Percentiles rank a stretch among this genome's conserved stretches.
Evolutionary conservation across 2,113 vertebrate species (phyloP).

Genomic region (Hydrochoerus hydrochaeris): DNA sequence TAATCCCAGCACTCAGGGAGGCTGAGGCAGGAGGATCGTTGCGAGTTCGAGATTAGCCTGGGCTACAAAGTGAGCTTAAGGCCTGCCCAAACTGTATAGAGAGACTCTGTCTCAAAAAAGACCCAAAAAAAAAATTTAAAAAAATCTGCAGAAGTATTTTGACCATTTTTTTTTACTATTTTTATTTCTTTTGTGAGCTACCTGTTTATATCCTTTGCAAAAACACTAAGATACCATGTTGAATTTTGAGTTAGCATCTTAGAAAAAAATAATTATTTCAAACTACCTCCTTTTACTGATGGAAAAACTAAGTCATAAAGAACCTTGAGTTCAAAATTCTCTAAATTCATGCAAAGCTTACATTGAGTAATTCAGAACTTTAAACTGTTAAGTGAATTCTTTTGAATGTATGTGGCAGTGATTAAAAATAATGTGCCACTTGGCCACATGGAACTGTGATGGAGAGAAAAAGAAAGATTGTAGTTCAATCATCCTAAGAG

Average conservation of each 20-base stretch:
- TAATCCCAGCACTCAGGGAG: no score
- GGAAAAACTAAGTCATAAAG: background rate
- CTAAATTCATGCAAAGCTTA: background rate
- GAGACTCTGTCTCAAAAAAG: no score
- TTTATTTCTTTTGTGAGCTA: background rate
- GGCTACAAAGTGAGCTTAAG: no score
- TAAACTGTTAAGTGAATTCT: background rate
- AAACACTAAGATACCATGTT: background rate
- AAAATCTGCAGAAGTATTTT: background rate
- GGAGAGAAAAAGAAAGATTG: background rate
- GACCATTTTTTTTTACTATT: background rate
- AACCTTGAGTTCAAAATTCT: background rate
- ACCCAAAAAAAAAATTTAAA: no score
- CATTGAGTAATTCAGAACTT: background rate
- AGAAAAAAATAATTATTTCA: background rate
- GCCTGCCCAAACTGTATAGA: no score
- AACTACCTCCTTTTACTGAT: background rate
- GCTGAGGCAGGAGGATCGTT: no score
- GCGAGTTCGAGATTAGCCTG: no score
- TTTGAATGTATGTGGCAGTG: background rate
- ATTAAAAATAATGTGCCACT: background rate
- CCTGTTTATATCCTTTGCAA: background rate
- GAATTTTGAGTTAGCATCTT: conserved; percentile 12
- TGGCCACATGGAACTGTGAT: background rate
- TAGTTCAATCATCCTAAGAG: background rate